These are phyloP conservation scores for Himalopsyche tibetana DNA, from an alignment of 2,888 invertebrate species.

Conservation along the genomic window DNA sequence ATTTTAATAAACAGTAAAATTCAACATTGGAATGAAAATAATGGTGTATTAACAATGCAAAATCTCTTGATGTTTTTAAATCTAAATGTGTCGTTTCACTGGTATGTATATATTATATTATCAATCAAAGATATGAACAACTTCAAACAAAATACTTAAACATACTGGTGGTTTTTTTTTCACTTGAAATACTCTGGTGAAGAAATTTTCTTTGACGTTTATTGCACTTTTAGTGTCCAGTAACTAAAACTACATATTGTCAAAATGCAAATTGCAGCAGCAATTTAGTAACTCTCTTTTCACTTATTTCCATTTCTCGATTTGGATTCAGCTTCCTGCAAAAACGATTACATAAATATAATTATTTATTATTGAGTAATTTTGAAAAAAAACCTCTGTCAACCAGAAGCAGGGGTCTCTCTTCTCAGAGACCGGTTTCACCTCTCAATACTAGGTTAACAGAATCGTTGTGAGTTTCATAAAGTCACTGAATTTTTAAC, in stretches of 20 bases:
- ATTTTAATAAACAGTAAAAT: conserved; percentile 1
- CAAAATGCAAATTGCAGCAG: background rate
- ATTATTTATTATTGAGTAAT: too few relatives aligned
- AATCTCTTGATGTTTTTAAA: background rate
- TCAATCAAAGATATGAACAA: background rate
- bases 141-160: conserved; percentile 16
- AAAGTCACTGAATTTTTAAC: too few relatives aligned
- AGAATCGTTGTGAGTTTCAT: too few relatives aligned
- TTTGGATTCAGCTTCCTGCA: conserved; percentile 44
- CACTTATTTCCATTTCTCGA: conserved; percentile 43
- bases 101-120: background rate
- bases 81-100: conserved; percentile 14
- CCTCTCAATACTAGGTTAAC: too few relatives aligned
- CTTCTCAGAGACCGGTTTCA: too few relatives aligned
- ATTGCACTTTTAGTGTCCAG: conserved; percentile 35
- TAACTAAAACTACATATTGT: conserved; percentile 18
- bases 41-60: conserved; percentile 20
- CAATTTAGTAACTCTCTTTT: background rate
- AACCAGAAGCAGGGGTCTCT: too few relatives aligned
- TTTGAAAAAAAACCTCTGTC: too few relatives aligned
- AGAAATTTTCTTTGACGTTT: background rate
- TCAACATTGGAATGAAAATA: conserved; percentile 24
- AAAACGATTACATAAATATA: background rate
- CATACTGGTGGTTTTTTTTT: conserved; percentile 25
- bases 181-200: conserved; percentile 9